These are phyloP conservation scores for Elgaria multicarinata DNA, from an alignment of 2,113 vertebrate species.

Conservation along the genomic window DNA sequence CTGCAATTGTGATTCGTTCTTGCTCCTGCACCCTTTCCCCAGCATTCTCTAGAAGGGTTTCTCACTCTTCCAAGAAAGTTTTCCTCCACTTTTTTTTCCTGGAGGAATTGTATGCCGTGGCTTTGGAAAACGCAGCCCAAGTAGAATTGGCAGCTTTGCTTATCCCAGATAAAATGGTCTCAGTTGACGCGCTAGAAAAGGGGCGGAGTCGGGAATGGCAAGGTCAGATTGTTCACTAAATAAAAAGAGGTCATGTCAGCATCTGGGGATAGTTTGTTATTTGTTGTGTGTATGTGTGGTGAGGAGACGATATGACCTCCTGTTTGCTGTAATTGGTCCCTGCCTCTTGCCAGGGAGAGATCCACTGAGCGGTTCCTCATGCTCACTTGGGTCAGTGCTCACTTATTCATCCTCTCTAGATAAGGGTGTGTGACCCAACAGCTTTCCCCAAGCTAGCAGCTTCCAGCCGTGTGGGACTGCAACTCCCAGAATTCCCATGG, in stretches of 20 bases:
- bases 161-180: not conserved
- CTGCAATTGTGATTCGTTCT: no score
- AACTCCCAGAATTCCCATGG: no score
- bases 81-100: not conserved
- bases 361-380: no score
- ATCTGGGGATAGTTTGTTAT: no score
- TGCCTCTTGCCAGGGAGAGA: not conserved
- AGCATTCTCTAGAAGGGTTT: not conserved
- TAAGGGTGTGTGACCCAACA: no score
- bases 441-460: not conserved
- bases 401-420: not conserved
- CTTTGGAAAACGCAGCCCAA: not conserved
- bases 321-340: not conserved
- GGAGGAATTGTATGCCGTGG: no score
- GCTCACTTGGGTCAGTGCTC: no score
- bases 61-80: not conserved
- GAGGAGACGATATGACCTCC: no score
- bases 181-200: not conserved
- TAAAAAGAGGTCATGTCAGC: not conserved
- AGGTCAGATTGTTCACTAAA: not conserved
- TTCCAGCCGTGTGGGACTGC: no score
- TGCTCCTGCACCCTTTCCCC: not conserved
- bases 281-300: no score
- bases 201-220: no score
- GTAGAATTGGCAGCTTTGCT: not conserved